Evolutionary conservation across 2,113 vertebrate species (phyloP), one percentile per base, ranked within the genome.

Genomic region (Perognathus longimembris): DNA sequence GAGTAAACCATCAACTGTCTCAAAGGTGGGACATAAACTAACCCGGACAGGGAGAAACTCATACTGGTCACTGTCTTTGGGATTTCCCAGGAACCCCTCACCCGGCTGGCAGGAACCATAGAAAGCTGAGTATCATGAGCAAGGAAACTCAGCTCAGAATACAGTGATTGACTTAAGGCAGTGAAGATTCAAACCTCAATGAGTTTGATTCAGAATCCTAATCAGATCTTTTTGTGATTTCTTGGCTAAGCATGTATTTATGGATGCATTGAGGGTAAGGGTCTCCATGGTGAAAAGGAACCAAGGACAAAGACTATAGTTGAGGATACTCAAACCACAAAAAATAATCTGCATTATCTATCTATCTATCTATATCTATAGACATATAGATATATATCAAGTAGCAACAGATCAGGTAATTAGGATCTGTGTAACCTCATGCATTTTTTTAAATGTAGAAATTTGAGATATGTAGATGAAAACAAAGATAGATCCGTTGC

Each of bases 1-100:
- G 63, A 83, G 71, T 12, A 34, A 83, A 54, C 28, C n/a, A 22
- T 34, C 28, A 6, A 2, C 20, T 32, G 7, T 57, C 85, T 73
- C 10, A 30, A 34, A 69, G 34, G 7, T 4, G 1, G 28, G 75
- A 71, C 63, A 10, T 14, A 9, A 36, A 6, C 21, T 1, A 4
- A 17, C 7, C 0, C 1, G 3, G 64, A 36, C 14, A 3, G 22
- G 71, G 66, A 3, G 3, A 64, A 11, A 32, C 8, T 34, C 64
- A 36, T 26, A 42, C 26, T 28, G 3, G 26, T 5, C 32, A 17
- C 17, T 36, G 6, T 59, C 32, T 38, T 7, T 15, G 42, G 34
- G n/a, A 9, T 63, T 17, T 50, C 5, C 71, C 28, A 1, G 0
- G 5, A 0, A 12, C 45, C 17, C 30, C 50, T 34, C 2, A 24